These are phyloP conservation scores for Steinernema hermaphroditum DNA, from an alignment of 2,888 invertebrate species.

Conservation along the genomic window DNA sequence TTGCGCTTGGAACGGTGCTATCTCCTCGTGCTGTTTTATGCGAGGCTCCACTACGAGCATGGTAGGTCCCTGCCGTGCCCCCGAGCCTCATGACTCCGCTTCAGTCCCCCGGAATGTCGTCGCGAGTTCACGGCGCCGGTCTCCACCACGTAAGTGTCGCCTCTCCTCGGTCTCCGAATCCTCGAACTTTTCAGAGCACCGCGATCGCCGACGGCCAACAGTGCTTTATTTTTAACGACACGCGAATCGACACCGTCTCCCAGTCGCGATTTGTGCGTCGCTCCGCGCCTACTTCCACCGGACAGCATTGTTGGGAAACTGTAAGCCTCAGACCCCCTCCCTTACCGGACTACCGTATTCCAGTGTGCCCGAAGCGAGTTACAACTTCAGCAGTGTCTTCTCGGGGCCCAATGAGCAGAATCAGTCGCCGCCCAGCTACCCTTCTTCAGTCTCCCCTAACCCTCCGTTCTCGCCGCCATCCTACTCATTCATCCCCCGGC, in stretches of 20 bases:
- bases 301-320: conserved; percentile 21
- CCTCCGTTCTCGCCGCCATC: conserved; percentile 34
- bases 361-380: conserved; percentile 24
- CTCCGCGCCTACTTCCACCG: conserved; percentile 26
- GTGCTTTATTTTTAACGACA: conserved; percentile 14
- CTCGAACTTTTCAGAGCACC: not conserved
- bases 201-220: not conserved
- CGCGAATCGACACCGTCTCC: conserved; percentile 17
- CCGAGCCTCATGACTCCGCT: not conserved
- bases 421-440: conserved; percentile 33
- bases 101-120: not conserved
- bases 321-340: not conserved
- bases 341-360: not conserved
- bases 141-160: not conserved
- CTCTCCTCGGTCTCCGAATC: not conserved
- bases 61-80: not conserved
- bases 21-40: conserved; percentile 1
- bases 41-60: not conserved
- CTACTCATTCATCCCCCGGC: not conserved
- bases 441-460: conserved; percentile 33
- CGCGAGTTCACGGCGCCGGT: conserved; percentile 6
- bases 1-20: not conserved
- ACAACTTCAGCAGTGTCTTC: conserved; percentile 21
- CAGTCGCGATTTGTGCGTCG: conserved; percentile 8
- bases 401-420: conserved; percentile 24